Evolutionary conservation across 2,888 invertebrate species (phyloP).

Genomic region (Calephelis perditalis): DNA sequence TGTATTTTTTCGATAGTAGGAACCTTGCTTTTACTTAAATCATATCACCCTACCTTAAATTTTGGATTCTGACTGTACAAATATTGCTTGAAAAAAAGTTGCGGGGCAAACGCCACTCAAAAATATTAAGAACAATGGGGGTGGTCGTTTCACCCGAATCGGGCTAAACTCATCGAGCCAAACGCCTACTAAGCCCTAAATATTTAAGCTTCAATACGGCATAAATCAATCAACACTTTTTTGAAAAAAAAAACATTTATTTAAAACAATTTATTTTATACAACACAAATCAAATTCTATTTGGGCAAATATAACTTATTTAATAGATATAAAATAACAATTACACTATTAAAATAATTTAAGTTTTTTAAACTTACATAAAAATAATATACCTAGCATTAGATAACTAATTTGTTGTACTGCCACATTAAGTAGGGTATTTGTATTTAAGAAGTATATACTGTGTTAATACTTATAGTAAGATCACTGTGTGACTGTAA

Average conservation of each 20-base stretch:
- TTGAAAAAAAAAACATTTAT: neutral
- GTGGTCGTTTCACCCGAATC: too few species aligned
- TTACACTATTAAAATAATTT: neutral
- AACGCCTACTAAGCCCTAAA: too few species aligned
- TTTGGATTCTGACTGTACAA: too few species aligned
- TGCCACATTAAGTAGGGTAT: constrained; percentile 2
- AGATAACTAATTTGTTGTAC: neutral
- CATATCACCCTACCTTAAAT: too few species aligned
- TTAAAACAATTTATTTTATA: neutral
- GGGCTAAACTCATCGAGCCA: too few species aligned
- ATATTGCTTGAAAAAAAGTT: too few species aligned
- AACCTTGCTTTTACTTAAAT: too few species aligned
- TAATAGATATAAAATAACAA: constrained; percentile 4
- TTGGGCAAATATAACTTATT: neutral
- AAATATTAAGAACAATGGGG: too few species aligned
- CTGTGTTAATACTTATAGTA: constrained; percentile 8
- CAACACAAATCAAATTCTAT: constrained; percentile 1
- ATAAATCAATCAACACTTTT: too few species aligned
- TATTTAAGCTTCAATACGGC: too few species aligned
- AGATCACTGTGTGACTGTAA: neutral
- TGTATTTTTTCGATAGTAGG: too few species aligned
- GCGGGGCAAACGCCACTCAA: too few species aligned
- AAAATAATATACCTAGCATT: neutral
- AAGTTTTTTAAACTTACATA: constrained; percentile 5
- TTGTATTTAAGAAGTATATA: neutral